phyloP scores from a whole-genome alignment of 2,113 vertebrate genomes.

The Hemiprocne comata region DNA sequence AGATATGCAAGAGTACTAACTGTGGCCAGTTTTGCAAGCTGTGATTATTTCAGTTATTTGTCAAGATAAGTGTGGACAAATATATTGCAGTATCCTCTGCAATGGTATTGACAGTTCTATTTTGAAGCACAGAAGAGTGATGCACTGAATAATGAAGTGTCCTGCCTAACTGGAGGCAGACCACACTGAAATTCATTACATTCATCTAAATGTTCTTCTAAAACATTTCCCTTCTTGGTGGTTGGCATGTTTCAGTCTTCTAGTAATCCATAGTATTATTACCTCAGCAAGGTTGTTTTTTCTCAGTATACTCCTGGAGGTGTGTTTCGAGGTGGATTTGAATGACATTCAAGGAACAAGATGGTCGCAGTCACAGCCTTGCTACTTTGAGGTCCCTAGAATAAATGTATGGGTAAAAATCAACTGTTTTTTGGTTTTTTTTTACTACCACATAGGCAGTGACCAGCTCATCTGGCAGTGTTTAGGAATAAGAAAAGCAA shows the following conservation, averaged over 20 bases:
- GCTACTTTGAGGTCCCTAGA: not conserved
- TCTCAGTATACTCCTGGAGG: not conserved
- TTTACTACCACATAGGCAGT: not conserved
- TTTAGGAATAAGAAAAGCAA: not conserved
- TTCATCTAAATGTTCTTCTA: not conserved
- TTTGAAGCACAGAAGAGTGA: not conserved
- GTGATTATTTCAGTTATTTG: conserved; percentile 80
- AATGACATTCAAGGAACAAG: not conserved
- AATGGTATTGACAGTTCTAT: not conserved
- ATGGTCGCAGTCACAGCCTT: not conserved
- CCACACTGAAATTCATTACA: not conserved
- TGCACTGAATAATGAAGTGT: not conserved
- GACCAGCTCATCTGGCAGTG: not conserved
- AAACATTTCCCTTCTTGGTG: not conserved
- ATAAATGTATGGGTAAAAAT: not conserved
- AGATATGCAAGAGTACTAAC: conserved; percentile 57
- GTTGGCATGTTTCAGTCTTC: not conserved
- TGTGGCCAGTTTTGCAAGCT: conserved; percentile 77
- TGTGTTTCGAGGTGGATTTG: conserved; percentile 3
- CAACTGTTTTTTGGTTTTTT: not conserved
- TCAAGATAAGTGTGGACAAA: conserved; percentile 56
- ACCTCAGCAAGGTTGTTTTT: not conserved
- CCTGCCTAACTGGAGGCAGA: not conserved
- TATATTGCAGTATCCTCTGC: conserved; percentile 45
- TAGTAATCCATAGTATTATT: not conserved